Base-by-base conservation (phyloP, 2,888 invertebrate species). In the Chymomyza fuscimana region DNA sequence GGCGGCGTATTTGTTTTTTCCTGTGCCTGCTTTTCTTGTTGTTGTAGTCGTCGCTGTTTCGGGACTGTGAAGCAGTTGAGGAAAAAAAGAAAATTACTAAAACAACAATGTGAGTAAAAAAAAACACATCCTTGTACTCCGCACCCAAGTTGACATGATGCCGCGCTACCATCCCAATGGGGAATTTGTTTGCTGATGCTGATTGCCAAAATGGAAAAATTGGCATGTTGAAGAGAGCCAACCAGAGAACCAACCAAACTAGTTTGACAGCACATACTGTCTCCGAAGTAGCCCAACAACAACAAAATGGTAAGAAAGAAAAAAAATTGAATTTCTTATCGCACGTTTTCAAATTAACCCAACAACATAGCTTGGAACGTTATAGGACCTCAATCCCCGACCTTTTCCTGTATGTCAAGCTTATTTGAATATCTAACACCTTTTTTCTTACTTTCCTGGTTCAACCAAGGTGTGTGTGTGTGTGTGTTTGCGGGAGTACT, bases 341-440 rank as follows among this genome's bases (percentile, higher is more conserved):
- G 73, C 74, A 85, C 77, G 77, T 81, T 81, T 85, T 79, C 77
- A 86, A 84, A 85, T 87, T 87, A 87, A 82, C 79, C 86, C 72
- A 76, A 70, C 70, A 70, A 71, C 50, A 12, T 58, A 69, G 69
- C 65, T 65, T 50, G 59, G 59, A 71, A 65, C 50, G 22, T 6
- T 7, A 12, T 4, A 51, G 16, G 15, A 36, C 32, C 59, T 32
- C 63, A 67, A 46, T 63, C 68, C 77, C 62, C 64, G 56, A 73
- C 51, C 63, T 69, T 51, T 36, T 62, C 76, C 32, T 32, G 32
- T 32, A 32, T 32, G 74, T 73, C 74, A 81, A 72, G 73, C 77
- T 77, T 74, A 77, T 82, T 82, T 83, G 73, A 80, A 83, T 83
- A 69, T 80, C 73, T 65, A 72, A 77, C 69, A 74, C 67, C 32